Base-by-base conservation (phyloP, 2,797 vertebrate species). In the Cossypha heuglini region DNA sequence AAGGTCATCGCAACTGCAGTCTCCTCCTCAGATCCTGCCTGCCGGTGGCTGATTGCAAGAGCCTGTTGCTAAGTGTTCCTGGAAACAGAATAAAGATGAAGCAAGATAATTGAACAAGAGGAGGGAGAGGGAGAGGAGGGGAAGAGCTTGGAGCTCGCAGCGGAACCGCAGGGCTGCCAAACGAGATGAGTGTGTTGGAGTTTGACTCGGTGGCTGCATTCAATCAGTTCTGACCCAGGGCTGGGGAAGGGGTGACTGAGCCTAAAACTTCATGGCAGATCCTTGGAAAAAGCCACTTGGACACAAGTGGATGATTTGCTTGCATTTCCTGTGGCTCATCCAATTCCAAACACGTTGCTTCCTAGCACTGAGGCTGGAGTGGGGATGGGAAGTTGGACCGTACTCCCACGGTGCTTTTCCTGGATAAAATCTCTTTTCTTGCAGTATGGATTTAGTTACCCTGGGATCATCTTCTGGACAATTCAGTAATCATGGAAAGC, bases 41-140 rank as follows among this genome's bases (percentile, higher is more conserved):
- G 91, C 88, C 25, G 42, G 89, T 87, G 91, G 92, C 93, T 96
- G 94, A 95, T 95, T 94, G 93, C 93, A 57, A 86, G 94, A 97
- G 93, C 93, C 94, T 90, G 13, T 95, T 93, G 96, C 97, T 95
- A 93, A 90, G 94, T 96, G 88, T 94, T 95, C 94, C 92, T 94
- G 96, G 94, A 90, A 88, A 95, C 93, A 16, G 95, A 88, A 94
- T 95, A 72, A 84, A 80, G 95, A 82, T 61, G 58, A 82, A 94
- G 94, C 89, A 94, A 95, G 94, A 74, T 91, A 87, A 90, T 85
- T 90, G 94, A 96, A 66, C 38, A 35, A 91, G 88, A 82, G 84
- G 77, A 74, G 75, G 75, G 81, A 68, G 83, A 68, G 71, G 71
- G 77, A 67, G 55, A 11, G 38, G 35, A 74, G 61, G 58, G 43